A percentile compares a stretch with the other conserved stretches of the same genome.
These are phyloP conservation scores for Bactericera cockerelli DNA, from an alignment of 1,140 invertebrate genomes.

Conservation along the genomic window DNA sequence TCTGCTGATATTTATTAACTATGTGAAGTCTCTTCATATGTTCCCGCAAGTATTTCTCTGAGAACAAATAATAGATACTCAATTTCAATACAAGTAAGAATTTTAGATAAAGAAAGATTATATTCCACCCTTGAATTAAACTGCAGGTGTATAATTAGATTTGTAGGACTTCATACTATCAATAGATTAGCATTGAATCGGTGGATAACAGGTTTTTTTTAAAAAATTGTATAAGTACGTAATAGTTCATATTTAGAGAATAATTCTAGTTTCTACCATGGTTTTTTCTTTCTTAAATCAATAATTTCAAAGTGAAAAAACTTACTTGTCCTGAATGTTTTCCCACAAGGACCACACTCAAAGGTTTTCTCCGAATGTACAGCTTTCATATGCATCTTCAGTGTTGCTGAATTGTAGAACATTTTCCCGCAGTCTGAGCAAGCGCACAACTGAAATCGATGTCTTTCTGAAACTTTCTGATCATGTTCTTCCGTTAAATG, in stretches of 20 bases:
- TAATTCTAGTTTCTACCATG: too few relatives aligned
- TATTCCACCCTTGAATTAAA: too few relatives aligned
- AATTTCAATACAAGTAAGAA: too few relatives aligned
- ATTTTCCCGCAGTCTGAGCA: neutral
- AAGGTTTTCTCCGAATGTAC: neutral
- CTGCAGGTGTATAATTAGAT: too few relatives aligned
- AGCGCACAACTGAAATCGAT: neutral
- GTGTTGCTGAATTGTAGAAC: neutral
- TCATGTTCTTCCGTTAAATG: neutral
- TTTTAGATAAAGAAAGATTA: too few relatives aligned
- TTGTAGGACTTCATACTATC: too few relatives aligned
- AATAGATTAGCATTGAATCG: too few relatives aligned
- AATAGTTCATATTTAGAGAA: too few relatives aligned
- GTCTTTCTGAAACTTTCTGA: neutral
- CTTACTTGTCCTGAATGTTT: neutral
- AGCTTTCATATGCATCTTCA: neutral
- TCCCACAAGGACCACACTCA: neutral
- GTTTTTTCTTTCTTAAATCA: too few relatives aligned
- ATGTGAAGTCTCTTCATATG: neutral
- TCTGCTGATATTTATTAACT: too few relatives aligned
- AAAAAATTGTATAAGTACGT: too few relatives aligned
- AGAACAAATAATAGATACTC: neutral
- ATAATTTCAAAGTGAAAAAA: neutral
- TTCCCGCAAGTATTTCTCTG: slow-evolving; percentile 4
- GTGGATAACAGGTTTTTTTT: too few relatives aligned